A percentile compares a stretch with the other conserved stretches of the same genome.
Conservation (phyloP, 2,888 invertebrate genomes). For the Pachymerium ferrugineum region DNA sequence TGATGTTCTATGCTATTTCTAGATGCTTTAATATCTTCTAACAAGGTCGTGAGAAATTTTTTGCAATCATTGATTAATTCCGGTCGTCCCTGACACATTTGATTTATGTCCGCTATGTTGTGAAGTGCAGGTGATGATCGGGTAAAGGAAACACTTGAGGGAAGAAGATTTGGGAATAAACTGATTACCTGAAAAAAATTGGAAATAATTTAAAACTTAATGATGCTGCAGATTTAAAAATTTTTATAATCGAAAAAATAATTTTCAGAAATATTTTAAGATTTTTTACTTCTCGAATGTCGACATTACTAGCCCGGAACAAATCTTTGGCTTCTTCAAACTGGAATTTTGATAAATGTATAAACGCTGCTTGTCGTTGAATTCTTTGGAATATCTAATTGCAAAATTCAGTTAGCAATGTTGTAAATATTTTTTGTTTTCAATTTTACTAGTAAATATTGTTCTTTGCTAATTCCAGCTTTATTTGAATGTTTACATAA, state of each 20-base stretch:
- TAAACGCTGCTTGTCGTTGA: constrained; percentile 52
- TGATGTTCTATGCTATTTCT: constrained; percentile 42
- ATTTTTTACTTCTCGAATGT: constrained; percentile 50
- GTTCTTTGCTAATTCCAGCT: constrained; percentile 46
- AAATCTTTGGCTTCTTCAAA: constrained; percentile 50
- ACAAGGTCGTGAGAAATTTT: constrained; percentile 46
- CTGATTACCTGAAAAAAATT: constrained; percentile 48
- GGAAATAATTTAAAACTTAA: not conserved
- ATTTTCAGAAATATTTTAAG: no score
- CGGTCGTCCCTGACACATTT: constrained; percentile 46
- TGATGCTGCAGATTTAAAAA: no score
- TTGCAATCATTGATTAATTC: constrained; percentile 44
- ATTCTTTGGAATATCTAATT: constrained; percentile 47
- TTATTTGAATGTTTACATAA: constrained; percentile 49
- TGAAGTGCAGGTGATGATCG: constrained; percentile 50
- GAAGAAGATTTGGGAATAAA: constrained; percentile 50
- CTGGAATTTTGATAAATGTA: constrained; percentile 49
- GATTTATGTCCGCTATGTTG: constrained; percentile 50
- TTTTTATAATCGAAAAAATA: no score
- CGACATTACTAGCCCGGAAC: constrained; percentile 48
- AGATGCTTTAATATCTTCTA: constrained; percentile 46
- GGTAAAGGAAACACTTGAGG: constrained; percentile 47
- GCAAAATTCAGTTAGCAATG: no score
- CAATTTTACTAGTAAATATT: constrained; percentile 46
- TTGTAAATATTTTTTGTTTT: no score